Conservation (phyloP, 2,113 vertebrate genomes). For the Furnarius figulus region DNA sequence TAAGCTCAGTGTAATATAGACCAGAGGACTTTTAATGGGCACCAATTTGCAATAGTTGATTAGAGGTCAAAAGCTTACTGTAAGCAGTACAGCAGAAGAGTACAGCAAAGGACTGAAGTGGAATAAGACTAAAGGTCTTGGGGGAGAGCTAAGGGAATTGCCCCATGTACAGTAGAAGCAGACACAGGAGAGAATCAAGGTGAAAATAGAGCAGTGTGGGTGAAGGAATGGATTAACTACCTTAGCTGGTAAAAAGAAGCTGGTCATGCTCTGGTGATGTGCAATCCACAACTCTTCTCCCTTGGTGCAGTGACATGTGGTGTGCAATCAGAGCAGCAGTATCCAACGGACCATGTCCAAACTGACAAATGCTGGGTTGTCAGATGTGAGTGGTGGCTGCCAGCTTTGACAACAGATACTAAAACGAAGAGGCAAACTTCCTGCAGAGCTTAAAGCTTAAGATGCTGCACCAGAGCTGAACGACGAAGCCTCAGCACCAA, state of each 20-base stretch:
- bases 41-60: not conserved
- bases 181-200: not conserved
- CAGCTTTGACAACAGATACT: not conserved
- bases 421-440: not conserved
- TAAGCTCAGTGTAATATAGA: not conserved
- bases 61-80: not conserved
- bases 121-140: not conserved
- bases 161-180: not conserved
- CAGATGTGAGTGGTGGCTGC: not conserved
- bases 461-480: not conserved
- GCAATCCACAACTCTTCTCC: not conserved
- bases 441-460: not conserved
- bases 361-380: not conserved
- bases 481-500: not conserved
- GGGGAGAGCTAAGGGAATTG: not conserved
- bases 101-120: not conserved
- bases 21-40: accelerated
- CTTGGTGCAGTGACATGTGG: not conserved
- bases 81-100: not conserved
- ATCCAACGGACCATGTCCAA: not conserved
- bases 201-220: not conserved
- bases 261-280: accelerated
- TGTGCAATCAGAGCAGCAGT: not conserved
- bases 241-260: not conserved
- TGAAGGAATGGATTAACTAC: not conserved